Base-by-base conservation (phyloP, 1,140 invertebrate species). In the Euwallacea fornicatus region DNA sequence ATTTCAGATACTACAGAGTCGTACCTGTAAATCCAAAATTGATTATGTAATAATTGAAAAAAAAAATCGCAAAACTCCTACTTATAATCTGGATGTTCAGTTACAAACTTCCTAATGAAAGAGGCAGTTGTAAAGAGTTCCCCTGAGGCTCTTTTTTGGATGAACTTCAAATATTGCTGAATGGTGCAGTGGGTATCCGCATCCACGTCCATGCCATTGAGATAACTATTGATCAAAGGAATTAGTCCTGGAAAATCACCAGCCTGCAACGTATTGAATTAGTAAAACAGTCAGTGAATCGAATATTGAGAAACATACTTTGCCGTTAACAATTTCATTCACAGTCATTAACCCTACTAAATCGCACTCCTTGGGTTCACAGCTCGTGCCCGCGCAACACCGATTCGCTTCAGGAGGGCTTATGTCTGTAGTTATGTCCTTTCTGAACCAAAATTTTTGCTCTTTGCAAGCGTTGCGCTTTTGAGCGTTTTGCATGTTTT, bases 261-360 rank as follows among this genome's bases (percentile, higher is more conserved):
- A 68, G 89, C 90, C 91, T 91, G 71, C 53, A 69, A 69, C 8
- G 11, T n/a, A 6, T 50, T 50, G 13, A 11, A 11, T 50, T 6
- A 44, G 11, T 33, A 66, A 47, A 61, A 10, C 13, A 46, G 21
- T 33, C 13, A 46, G 21, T 33, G 21, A 33, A 33, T 4, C 21
- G 21, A 33, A 33, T 4, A 4, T 33, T 33, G 21, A 33, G 21
- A 63, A 16, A 69, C 53, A 76, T 82, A 95, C 94, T 85, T 95
- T 97, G 78, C 97, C 98, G 84, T 99, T 98, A 64, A 99, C 93
- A 76, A 99, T 99, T 84, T 99, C 95, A 83, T 98, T 88, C 59
- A 98, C 88, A 3, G 93, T 93, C 89, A 99, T 93, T 75, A 90
- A 84, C 4, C 86, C 85, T 77, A 87, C 90, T 62, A 88, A 83